Percentiles rank a stretch among this genome's conserved stretches.
Conservation (phyloP, 2,888 invertebrate genomes). For the Plebejus melissa region DNA sequence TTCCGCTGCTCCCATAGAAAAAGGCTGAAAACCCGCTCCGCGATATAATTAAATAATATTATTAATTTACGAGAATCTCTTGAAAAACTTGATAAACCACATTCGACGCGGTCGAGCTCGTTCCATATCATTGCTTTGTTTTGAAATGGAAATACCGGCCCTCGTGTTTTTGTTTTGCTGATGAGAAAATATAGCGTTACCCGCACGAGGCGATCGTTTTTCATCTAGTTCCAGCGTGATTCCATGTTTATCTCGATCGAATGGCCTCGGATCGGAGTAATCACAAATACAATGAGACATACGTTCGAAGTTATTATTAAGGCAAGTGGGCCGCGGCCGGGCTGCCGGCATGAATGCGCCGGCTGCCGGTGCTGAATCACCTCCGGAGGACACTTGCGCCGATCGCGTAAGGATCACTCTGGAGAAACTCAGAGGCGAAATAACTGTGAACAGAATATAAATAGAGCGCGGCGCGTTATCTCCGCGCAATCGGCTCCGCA, state of each 20-base stretch:
- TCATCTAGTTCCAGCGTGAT: slow-evolving; percentile 37
- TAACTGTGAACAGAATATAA: slow-evolving; percentile 39
- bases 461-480: slow-evolving; percentile 68
- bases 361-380: slow-evolving; percentile 37
- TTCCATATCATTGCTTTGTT: slow-evolving; percentile 58
- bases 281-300: slow-evolving; percentile 73
- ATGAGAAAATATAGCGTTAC: slow-evolving; percentile 17
- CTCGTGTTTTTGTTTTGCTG: slow-evolving; percentile 21
- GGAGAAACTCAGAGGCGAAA: background rate
- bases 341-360: slow-evolving; percentile 63
- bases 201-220: slow-evolving; percentile 29
- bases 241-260: slow-evolving; percentile 65
- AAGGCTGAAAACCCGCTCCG: slow-evolving; percentile 47
- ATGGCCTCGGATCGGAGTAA: slow-evolving; percentile 71
- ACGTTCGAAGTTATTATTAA: slow-evolving; percentile 74
- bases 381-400: background rate
- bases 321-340: slow-evolving; percentile 50
- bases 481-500: slow-evolving; percentile 74
- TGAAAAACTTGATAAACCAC: slow-evolving; percentile 64
- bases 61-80: slow-evolving; percentile 54
- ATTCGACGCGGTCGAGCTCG: slow-evolving; percentile 61
- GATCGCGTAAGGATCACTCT: background rate
- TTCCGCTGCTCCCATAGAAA: slow-evolving; percentile 62
- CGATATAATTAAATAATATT: slow-evolving; percentile 59
- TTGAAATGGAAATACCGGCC: slow-evolving; percentile 43